These are phyloP conservation scores for Artemisiospiza belli DNA, from an alignment of 2,113 vertebrate species.

Conservation along the genomic window DNA sequence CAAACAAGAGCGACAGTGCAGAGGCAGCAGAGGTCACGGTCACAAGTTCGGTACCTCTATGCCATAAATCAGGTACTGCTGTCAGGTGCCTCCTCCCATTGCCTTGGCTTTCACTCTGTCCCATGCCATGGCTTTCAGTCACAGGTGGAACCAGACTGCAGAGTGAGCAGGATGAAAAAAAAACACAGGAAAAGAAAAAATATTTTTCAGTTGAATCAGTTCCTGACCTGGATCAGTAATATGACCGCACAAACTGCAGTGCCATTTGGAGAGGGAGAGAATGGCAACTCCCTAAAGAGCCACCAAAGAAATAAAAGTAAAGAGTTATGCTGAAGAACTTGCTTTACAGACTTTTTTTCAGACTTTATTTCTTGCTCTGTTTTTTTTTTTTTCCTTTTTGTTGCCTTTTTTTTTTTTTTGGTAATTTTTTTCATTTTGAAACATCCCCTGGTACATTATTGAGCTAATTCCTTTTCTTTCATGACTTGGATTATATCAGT, in stretches of 20 bases:
- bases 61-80: neutral
- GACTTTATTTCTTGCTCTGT: neutral
- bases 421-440: neutral
- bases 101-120: neutral
- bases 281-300: neutral
- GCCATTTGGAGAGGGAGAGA: neutral
- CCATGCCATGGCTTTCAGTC: neutral
- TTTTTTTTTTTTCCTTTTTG: neutral
- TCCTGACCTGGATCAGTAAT: neutral
- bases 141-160: neutral
- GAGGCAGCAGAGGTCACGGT: neutral
- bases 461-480: neutral
- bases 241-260: fast-evolving
- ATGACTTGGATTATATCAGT: neutral
- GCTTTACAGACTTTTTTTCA: neutral
- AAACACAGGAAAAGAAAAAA: neutral
- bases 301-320: neutral
- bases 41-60: neutral
- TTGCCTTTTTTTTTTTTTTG: neutral
- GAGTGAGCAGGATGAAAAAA: neutral
- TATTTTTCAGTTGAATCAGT: neutral
- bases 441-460: fast-evolving
- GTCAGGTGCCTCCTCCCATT: neutral
- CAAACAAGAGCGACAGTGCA: neutral
- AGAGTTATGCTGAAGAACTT: neutral